Conservation (phyloP, 2,797 vertebrate genomes). For the Melanotaenia trifasciata region DNA sequence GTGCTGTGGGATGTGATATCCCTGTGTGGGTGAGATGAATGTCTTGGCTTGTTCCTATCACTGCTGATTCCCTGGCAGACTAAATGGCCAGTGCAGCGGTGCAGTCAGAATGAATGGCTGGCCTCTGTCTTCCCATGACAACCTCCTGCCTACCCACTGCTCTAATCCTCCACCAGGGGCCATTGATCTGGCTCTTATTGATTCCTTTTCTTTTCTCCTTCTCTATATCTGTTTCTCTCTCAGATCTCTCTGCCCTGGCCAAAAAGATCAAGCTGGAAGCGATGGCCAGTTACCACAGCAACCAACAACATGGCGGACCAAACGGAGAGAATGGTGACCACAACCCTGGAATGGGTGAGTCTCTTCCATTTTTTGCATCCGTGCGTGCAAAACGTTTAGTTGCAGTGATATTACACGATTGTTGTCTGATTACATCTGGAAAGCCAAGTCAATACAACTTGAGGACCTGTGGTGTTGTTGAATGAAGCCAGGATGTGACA, state of each 20-base stretch:
- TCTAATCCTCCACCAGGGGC: conserved; percentile 78
- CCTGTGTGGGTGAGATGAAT: conserved; percentile 80
- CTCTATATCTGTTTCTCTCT: conserved; percentile 48
- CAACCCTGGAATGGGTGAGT: conserved; percentile 93
- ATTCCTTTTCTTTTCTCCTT: conserved; percentile 59
- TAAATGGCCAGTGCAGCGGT: conserved; percentile 77
- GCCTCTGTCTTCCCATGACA: conserved; percentile 79
- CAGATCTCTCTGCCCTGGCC: conserved; percentile 85
- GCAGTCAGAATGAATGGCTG: conserved; percentile 77
- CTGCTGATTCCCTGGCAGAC: conserved; percentile 79
- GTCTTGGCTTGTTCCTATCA: conserved; percentile 77
- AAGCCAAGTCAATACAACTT: conserved; percentile 46
- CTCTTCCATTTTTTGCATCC: conserved; percentile 1
- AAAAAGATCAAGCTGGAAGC: conserved; percentile 99
- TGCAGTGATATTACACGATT: conserved; percentile 8
- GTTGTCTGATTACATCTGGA: conserved; percentile 45
- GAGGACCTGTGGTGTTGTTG: conserved; percentile 66
- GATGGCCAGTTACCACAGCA: conserved; percentile 93
- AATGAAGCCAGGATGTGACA: conserved; percentile 70
- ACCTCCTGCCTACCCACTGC: conserved; percentile 76
- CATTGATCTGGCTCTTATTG: conserved; percentile 80
- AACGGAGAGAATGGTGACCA: conserved; percentile 96
- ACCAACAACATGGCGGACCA: conserved; percentile 90
- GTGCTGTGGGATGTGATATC: conserved; percentile 68
- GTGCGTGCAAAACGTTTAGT: conserved; percentile 29